Conservation (phyloP, 2,113 vertebrate species). For the Notarius quadriscutis region DNA sequence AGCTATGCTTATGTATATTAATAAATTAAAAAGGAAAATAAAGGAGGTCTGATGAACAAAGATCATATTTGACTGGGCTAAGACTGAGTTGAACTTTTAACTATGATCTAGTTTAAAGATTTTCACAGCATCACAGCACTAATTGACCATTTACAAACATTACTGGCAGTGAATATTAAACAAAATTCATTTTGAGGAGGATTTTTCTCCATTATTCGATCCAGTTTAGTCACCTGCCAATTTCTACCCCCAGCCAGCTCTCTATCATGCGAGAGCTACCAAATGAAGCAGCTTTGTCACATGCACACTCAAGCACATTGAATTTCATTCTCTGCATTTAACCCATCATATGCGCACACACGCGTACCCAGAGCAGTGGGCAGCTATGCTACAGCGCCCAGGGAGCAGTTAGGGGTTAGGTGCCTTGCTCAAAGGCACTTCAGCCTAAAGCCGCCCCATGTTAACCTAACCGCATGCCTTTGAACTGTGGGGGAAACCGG, state of each 20-base stretch:
- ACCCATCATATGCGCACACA: no score
- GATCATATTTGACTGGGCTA: background rate
- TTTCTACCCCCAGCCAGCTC: background rate
- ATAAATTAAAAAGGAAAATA: background rate
- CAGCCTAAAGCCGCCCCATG: no score
- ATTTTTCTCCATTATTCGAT: background rate
- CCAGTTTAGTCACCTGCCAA: background rate
- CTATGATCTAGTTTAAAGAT: background rate
- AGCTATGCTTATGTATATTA: background rate
- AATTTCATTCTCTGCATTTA: no score
- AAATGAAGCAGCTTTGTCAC: no score
- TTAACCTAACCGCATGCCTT: no score
- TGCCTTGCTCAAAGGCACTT: no score
- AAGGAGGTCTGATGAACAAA: background rate
- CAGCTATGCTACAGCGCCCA: no score
- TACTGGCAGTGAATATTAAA: background rate
- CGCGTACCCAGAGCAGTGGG: no score
- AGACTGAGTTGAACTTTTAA: background rate
- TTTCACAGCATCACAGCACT: background rate
- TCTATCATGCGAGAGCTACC: background rate
- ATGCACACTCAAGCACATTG: no score
- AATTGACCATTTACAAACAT: background rate
- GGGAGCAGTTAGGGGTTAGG: no score
- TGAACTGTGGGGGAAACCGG: no score
- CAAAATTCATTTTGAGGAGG: no score